Evolutionary conservation across 2,113 vertebrate genomes (phyloP), one percentile per base, ranked within the genome.

Genomic region (Corvus hawaiiensis): DNA sequence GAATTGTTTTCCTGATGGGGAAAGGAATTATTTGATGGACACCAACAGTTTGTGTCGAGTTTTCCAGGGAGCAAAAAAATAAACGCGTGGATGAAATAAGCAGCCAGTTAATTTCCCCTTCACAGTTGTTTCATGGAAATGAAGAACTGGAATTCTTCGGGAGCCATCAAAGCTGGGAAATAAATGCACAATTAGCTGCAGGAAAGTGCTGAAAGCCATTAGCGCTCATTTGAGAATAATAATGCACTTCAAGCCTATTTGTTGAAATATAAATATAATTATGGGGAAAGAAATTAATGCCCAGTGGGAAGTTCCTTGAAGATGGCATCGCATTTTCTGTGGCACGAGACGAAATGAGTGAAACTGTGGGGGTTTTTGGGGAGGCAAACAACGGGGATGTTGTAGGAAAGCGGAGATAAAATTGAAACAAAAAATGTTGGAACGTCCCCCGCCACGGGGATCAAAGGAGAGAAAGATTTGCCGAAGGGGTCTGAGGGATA

Each of bases 231-330:
- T 96, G 68, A 17, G 49, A 95, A 97, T 95, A 95, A 96, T 92
- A 95, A 97, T 61, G 82, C 79, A 96, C 94, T 94, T 93, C 81
- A 89, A 90, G 61, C 89, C 44, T 96, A 59, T 91, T 96, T 96
- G 83, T 96, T 96, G 89, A 83, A 96, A 95, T 94, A 97, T 94
- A 98, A 97, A 96, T 94, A 89, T 55, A 97, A 95, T 96, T 94
- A 95, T 68, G 71, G 46, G 91, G 44, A 79, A 73, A 91, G 59
- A 48, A 95, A 97, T 96, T 95, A 94, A 91, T 84, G 89, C 84
- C n/a, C 74, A 84, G 88, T 52, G 68, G 80, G 93, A 35, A 58
- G 85, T 61, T 93, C 77, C 85, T 92, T 69, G 82, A 90, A 74
- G 90, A 94, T 64, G 74, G 87, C 84, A 44, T 72, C 46, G 67